Conservation (phyloP, 2,888 invertebrate species). For the Tetranychus piercei region DNA sequence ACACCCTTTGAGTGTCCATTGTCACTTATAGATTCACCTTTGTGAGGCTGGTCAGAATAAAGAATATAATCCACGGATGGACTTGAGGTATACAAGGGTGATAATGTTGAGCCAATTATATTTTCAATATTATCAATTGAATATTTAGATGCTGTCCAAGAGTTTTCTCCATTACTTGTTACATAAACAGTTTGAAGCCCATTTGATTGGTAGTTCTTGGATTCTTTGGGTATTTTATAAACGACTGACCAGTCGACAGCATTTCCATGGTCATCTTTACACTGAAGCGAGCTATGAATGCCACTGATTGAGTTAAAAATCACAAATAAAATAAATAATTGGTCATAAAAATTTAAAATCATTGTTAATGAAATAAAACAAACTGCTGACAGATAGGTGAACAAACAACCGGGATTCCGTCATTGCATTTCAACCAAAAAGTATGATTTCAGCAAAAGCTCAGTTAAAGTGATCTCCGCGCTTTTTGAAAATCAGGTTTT, state of each 20-base stretch:
- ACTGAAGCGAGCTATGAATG: constrained; percentile 26
- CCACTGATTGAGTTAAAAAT: no score
- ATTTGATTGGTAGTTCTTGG: not conserved
- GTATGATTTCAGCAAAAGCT: no score
- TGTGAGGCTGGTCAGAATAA: constrained; percentile 3
- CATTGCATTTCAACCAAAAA: no score
- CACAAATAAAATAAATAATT: no score
- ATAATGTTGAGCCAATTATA: not conserved
- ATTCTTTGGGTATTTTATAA: constrained; percentile 24
- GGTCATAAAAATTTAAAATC: no score
- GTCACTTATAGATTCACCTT: not conserved
- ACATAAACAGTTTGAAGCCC: not conserved
- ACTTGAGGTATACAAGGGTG: not conserved
- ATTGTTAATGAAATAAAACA: no score
- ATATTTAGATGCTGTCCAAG: not conserved
- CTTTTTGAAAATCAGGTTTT: no score
- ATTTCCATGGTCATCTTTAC: constrained; percentile 45
- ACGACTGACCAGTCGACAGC: constrained; percentile 47
- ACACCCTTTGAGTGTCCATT: constrained; percentile 77
- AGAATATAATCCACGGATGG: not conserved
- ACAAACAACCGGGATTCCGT: no score
- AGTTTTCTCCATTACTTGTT: not conserved
- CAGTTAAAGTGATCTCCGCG: no score
- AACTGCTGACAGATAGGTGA: no score
- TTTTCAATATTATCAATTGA: not conserved